Base-by-base conservation (phyloP, 2,888 invertebrate genomes). In the Parnassius mnemosyne region DNA sequence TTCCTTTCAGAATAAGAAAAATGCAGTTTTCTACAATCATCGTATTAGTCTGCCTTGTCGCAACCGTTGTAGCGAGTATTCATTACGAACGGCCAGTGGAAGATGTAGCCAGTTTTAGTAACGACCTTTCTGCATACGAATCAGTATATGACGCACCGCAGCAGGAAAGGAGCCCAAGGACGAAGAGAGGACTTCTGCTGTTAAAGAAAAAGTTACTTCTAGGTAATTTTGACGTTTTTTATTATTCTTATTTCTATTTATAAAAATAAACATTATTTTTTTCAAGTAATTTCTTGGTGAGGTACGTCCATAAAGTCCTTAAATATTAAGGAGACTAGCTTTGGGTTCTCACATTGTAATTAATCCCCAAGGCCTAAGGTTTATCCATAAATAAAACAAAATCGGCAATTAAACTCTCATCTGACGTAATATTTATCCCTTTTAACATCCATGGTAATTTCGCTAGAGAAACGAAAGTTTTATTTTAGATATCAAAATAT, bases 131-230 rank as follows among this genome's bases (percentile, higher is more conserved):
- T n/a, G 70, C 74, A 20, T 79, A 83, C 56, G 83, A 84, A 61
- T 70, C 78, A 1, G 66, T 72, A 51, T 74, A 79, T 64, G 80
- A 83, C 64, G 78, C 79, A 20, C 84, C 87, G 0, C 78, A 72
- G 42, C 82, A 84, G 61, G 86, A 87, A 60, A 79, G 82, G 66
- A 86, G 84, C 69, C 78, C 81, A 9, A 81, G 91, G 70, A 80
- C 81, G 59, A 91, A 91, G 75, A 83, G 91, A 78, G 83, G 86
- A 59, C 73, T 90, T 59, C 72, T 90, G 42, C 72, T 89, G 49
- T 71, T 91, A 47, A 90, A 91, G 72, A 91, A 91, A 75, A 91
- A 91, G 71, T 75, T 91, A 62, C 76, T 90, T 66, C 83, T 90
- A 70, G 90, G 90, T 91, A 77, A 77, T 68, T 53, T 9, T 0